These are phyloP conservation scores for Oreonectes daqikongensis DNA, from an alignment of 2,797 vertebrate species.

Conservation along the genomic window DNA sequence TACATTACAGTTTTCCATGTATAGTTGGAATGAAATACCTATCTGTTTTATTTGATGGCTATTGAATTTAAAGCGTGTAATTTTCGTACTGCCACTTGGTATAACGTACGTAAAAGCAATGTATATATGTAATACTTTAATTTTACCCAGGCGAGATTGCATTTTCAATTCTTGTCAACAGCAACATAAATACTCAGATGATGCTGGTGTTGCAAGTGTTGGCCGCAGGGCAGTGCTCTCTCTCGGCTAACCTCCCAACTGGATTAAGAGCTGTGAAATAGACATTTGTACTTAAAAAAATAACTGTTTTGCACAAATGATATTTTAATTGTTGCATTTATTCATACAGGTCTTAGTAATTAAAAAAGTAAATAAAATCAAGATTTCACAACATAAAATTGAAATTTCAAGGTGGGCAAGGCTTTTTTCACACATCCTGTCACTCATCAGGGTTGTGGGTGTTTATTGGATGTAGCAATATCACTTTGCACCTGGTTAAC, in stretches of 20 bases:
- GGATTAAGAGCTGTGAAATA: neutral
- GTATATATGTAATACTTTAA: constrained; percentile 46
- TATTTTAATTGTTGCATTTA: neutral
- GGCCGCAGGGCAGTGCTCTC: neutral
- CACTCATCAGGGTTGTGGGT: neutral
- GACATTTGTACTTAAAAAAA: neutral
- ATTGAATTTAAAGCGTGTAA: constrained; percentile 66
- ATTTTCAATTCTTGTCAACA: constrained; percentile 36
- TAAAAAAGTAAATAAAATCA: constrained; percentile 1
- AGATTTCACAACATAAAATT: too few species aligned
- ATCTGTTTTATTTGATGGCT: constrained; percentile 61
- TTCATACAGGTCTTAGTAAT: neutral
- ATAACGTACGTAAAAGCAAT: constrained; percentile 55
- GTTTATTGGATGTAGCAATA: neutral
- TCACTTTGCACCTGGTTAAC: neutral
- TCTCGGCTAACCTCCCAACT: constrained; percentile 6
- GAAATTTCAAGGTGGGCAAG: neutral
- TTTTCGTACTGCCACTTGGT: constrained; percentile 62
- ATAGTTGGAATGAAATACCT: constrained; percentile 40
- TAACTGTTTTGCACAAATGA: neutral
- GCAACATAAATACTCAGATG: constrained; percentile 32
- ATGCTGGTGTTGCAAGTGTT: constrained; percentile 5
- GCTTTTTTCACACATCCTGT: neutral
- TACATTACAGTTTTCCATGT: constrained; percentile 40
- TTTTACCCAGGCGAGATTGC: constrained; percentile 47